A percentile compares a stretch with the other conserved stretches of the same genome.
Evolutionary conservation across 2,113 vertebrate species (phyloP).

Genomic region (Kryptolebias marmoratus): DNA sequence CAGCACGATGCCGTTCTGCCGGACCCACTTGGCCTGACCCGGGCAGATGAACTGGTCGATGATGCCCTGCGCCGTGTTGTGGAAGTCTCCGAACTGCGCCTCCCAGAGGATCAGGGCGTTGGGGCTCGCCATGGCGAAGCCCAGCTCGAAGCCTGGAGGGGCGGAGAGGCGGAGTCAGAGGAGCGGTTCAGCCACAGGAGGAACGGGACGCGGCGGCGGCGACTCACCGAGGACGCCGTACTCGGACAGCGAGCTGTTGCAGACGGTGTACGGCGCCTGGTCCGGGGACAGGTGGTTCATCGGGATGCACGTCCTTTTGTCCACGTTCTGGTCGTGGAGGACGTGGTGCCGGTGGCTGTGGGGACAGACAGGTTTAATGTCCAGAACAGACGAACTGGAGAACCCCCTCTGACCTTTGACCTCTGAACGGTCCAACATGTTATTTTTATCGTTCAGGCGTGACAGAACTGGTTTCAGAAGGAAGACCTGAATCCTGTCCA

Average conservation of each 20-base stretch:
- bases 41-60: slow-evolving; percentile 92
- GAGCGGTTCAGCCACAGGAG: neutral
- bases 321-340: slow-evolving; percentile 96
- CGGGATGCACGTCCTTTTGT: slow-evolving; percentile 96
- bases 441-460: too few relatives aligned
- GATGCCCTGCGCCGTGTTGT: slow-evolving; percentile 90
- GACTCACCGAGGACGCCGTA: slow-evolving; percentile 89
- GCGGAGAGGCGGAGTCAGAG: neutral
- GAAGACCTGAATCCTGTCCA: neutral
- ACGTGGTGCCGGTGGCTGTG: slow-evolving; percentile 97
- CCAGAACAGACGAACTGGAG: neutral
- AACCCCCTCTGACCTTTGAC: neutral
- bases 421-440: neutral
- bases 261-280: slow-evolving; percentile 97
- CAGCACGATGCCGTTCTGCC: slow-evolving; percentile 89
- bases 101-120: slow-evolving; percentile 90
- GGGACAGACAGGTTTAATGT: slow-evolving; percentile 1
- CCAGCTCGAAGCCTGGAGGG: slow-evolving; percentile 75
- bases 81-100: slow-evolving; percentile 88
- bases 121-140: slow-evolving; percentile 92
- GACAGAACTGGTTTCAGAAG: too few relatives aligned
- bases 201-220: neutral
- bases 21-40: slow-evolving; percentile 89
- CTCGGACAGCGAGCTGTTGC: slow-evolving; percentile 96
- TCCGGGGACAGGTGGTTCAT: slow-evolving; percentile 95